Base-by-base conservation (phyloP, 2,797 vertebrate genomes). In the Hippopotamyrus pictus region DNA sequence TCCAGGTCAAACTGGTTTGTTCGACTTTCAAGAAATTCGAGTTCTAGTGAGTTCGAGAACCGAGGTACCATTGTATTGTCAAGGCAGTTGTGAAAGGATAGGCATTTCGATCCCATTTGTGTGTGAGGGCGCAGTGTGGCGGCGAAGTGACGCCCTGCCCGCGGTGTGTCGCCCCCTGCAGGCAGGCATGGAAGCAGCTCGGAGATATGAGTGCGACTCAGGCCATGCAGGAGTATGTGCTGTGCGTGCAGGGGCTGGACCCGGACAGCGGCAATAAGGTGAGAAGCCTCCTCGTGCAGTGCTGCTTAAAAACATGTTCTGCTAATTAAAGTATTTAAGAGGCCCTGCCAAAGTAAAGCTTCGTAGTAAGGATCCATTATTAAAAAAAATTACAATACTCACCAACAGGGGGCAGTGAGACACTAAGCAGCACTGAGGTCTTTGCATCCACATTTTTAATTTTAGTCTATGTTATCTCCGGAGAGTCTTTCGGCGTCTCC, bases 181-280 rank as follows among this genome's bases (percentile, higher is more conserved):
- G 98, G 98, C 97, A 98, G 92, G 97, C 98, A 0, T 99, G 98
- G 98, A 99, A 98, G 93, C 97, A 98, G 83, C 95, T 99, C 84
- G 97, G 96, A 41, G 97, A 99, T 91, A 97, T 96, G 95, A 97
- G 95, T 87, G 91, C 94, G 2, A 96, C 96, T 53, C 97, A 98
- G 91, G 98, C 98, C 37, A 99, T 99, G 98, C 96, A 95, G 93
- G 98, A 99, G 83, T 99, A 99, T 46, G 92, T 99, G 25, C 95
- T 97, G 37, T 95, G 95, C 51, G 97, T 99, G 91, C 97, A 96
- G 89, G 95, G 96, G 89, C 93, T 99, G 90, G 98, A 99, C 92
- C 97, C 98, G 89, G 96, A 96, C 17, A 97, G 97, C 95, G 95
- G 94, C 91, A 95, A 95, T 12, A 97, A 97, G 98, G 98, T 99